Evolutionary conservation across 1,140 invertebrate species (phyloP).

Genomic region (Hydropsyche tenuis): DNA sequence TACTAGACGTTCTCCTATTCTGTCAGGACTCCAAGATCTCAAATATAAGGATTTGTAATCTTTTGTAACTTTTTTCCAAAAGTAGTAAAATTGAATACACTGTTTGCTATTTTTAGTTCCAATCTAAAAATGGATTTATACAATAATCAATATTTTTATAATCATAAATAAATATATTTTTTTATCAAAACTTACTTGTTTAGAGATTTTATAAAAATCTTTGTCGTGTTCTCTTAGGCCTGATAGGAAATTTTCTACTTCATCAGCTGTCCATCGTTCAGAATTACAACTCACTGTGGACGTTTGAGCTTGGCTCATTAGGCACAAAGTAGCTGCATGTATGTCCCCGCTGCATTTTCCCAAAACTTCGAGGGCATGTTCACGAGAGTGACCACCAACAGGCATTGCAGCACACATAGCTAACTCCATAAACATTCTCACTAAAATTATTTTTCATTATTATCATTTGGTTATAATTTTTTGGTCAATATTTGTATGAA

Average conservation of each 20-base stretch:
- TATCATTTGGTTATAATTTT: too few species aligned
- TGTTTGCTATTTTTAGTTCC: conserved; percentile 89
- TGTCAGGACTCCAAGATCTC: conserved; percentile 49
- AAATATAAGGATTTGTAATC: conserved; percentile 67
- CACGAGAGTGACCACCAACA: conserved; percentile 90
- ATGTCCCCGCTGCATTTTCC: conserved; percentile 87
- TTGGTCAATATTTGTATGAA: background rate
- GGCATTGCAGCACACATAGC: conserved; percentile 90
- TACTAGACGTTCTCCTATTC: conserved; percentile 35
- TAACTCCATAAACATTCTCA: conserved; percentile 89
- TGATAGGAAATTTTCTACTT: conserved; percentile 88
- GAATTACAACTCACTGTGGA: conserved; percentile 71
- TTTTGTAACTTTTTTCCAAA: conserved; percentile 96
- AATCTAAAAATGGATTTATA: conserved; percentile 64
- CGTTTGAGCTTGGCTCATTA: conserved; percentile 70
- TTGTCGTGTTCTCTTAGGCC: conserved; percentile 91
- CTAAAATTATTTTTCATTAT: conserved; percentile 57
- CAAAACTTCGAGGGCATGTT: conserved; percentile 91
- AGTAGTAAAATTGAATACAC: conserved; percentile 97
- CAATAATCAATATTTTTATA: background rate
- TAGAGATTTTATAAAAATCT: conserved; percentile 88
- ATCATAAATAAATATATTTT: conserved; percentile 4
- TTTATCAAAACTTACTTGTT: conserved; percentile 78
- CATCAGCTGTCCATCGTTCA: conserved; percentile 85
- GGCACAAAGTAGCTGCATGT: conserved; percentile 83